Evolutionary conservation across 2,113 vertebrate species (phyloP).

Genomic region (Sterna hirundo): DNA sequence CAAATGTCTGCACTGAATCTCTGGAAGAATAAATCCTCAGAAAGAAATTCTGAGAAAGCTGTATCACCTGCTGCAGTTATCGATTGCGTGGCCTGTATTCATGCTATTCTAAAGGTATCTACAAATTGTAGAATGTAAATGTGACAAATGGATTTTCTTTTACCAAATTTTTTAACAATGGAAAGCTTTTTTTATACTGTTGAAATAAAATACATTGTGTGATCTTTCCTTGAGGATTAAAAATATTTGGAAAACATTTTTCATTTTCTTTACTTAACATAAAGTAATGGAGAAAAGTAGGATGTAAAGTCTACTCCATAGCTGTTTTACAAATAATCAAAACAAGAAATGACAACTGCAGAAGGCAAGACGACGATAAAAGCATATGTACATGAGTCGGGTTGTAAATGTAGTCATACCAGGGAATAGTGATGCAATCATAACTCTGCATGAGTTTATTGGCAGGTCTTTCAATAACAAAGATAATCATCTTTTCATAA

Average conservation of each 20-base stretch:
- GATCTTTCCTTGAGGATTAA: conserved; percentile 15
- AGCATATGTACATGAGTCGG: not conserved
- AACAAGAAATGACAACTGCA: not conserved
- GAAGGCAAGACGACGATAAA: not conserved
- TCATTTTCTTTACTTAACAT: not conserved
- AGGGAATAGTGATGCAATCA: not conserved
- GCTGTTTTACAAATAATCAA: not conserved
- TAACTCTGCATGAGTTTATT: not conserved
- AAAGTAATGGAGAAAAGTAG: not conserved
- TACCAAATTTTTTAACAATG: conserved; percentile 21
- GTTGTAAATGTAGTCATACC: not conserved
- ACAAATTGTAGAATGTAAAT: conserved; percentile 53
- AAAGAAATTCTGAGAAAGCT: not conserved
- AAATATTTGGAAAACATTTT: not conserved
- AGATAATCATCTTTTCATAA: not conserved
- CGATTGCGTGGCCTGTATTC: not conserved
- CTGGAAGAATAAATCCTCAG: conserved; percentile 12
- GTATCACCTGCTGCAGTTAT: not conserved
- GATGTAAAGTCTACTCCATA: not conserved
- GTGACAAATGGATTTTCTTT: conserved; percentile 30
- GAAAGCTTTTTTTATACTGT: not conserved
- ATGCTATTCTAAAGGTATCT: conserved; percentile 16
- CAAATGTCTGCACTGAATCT: not conserved
- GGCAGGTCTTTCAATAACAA: not conserved
- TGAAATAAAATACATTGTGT: conserved; percentile 24